Evolutionary conservation across 2,797 vertebrate genomes (phyloP).

Genomic region (Channallabes apus): DNA sequence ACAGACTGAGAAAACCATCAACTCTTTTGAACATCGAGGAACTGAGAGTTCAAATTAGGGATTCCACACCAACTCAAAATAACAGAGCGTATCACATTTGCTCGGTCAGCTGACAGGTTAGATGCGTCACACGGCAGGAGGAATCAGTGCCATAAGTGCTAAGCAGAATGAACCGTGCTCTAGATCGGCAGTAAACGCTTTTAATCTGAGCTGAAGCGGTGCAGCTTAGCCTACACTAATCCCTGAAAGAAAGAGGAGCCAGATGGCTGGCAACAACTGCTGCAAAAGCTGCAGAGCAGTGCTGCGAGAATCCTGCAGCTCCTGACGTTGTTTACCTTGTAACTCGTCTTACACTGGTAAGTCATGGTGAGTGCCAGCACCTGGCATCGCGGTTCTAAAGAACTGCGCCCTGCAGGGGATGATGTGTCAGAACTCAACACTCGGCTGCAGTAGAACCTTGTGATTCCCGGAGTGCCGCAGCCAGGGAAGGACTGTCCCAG

Average conservation of each 20-base stretch:
- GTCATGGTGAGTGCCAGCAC: conserved; percentile 52
- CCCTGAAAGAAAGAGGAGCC: conserved; percentile 79
- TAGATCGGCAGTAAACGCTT: conserved; percentile 42
- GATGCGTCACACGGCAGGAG: neutral
- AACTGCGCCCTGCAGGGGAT: conserved; percentile 50
- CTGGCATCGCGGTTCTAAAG: conserved; percentile 59
- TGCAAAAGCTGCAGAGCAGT: conserved; percentile 60
- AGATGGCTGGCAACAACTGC: conserved; percentile 84
- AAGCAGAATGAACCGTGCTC: conserved; percentile 33
- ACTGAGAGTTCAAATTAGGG: neutral
- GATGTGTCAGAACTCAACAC: conserved; percentile 60
- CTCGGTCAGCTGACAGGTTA: conserved; percentile 11
- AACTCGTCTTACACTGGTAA: conserved; percentile 70
- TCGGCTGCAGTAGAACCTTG: conserved; percentile 61
- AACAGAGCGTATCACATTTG: conserved; percentile 9
- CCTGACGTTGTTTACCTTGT: conserved; percentile 69
- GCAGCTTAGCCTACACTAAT: conserved; percentile 82
- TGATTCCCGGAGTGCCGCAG: conserved; percentile 65
- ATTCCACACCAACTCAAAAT: neutral
- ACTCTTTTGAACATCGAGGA: neutral
- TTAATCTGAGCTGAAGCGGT: conserved; percentile 76
- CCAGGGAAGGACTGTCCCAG: conserved; percentile 60
- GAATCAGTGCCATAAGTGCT: conserved; percentile 31
- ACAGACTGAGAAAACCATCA: neutral
- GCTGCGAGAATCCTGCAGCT: conserved; percentile 69